Conservation (phyloP, 92 coral and sea anemone genomes). For the Porites lobata region DNA sequence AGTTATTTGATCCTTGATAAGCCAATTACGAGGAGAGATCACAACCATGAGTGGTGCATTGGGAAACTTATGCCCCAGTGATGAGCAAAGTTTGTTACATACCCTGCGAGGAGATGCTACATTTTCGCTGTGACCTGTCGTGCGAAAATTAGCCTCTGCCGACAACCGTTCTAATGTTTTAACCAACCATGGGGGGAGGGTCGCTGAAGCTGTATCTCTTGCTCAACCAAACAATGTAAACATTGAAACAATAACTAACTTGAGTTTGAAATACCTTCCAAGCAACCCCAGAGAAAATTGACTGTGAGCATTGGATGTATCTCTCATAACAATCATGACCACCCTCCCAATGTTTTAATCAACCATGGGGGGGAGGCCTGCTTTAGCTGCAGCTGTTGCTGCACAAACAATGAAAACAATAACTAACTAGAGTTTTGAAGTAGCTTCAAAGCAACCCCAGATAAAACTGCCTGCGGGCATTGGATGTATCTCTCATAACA, state of each 20-base stretch:
- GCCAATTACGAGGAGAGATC: background rate
- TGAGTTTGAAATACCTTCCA: background rate
- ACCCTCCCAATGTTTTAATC: constrained; percentile 47
- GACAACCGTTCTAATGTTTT: background rate
- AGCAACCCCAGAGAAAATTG: no score
- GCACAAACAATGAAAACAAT: no score
- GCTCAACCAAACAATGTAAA: constrained; percentile 8
- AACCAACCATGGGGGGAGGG: no score
- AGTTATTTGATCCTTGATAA: constrained; percentile 10
- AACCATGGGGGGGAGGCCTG: constrained; percentile 29
- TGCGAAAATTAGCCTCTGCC: no score
- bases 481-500: constrained; percentile 31
- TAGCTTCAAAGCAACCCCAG: constrained; percentile 22
- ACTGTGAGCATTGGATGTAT: no score
- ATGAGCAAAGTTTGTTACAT: no score
- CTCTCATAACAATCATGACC: no score
- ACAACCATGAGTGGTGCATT: background rate
- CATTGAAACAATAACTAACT: constrained; percentile 7
- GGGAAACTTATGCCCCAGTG: no score
- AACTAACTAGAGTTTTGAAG: background rate
- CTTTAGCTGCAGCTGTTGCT: constrained; percentile 11
- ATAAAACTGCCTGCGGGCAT: constrained; percentile 38
- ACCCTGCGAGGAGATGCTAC: no score
- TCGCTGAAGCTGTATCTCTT: background rate
- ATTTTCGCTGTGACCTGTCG: no score